Percentiles rank a stretch among this genome's conserved stretches.
phyloP scores from a whole-genome alignment of 2,888 invertebrate genomes.

The Melikaiella ostensackeni region DNA sequence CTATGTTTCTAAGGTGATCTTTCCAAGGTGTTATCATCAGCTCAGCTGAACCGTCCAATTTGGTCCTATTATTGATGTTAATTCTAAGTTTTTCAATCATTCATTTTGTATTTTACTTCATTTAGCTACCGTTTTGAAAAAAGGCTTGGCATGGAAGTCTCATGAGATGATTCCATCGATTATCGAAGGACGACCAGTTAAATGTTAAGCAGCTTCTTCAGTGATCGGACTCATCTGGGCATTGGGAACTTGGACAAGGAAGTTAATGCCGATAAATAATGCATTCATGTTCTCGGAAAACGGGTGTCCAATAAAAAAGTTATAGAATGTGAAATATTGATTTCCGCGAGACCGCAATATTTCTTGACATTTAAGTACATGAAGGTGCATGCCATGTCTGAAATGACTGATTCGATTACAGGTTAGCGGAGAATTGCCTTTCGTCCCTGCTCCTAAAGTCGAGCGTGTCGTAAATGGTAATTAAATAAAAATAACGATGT shows the following conservation, averaged over 20 bases:
- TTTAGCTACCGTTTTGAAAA: too few species aligned
- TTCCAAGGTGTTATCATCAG: too few species aligned
- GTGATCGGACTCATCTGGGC: constrained; percentile 2
- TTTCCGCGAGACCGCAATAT: constrained; percentile 39
- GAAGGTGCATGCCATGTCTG: constrained; percentile 34
- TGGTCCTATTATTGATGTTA: too few species aligned
- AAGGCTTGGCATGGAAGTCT: too few species aligned
- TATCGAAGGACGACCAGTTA: too few species aligned
- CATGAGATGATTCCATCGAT: too few species aligned
- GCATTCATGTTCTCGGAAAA: constrained; percentile 28
- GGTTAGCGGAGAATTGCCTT: constrained; percentile 37
- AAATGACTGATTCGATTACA: constrained; percentile 41
- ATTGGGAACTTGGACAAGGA: neutral
- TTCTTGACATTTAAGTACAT: constrained; percentile 37
- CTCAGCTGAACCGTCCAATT: too few species aligned
- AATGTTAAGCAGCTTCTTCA: constrained; percentile 11
- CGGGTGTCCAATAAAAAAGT: constrained; percentile 23
- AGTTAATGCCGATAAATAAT: constrained; percentile 34
- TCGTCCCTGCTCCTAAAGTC: constrained; percentile 32
- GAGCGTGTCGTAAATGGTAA: constrained; percentile 36
- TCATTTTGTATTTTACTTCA: too few species aligned
- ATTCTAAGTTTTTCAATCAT: too few species aligned
- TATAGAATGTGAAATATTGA: constrained; percentile 37
- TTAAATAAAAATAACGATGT: constrained; percentile 50
- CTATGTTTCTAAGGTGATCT: too few species aligned